These are phyloP conservation scores for Coptodon rendalli DNA, from an alignment of 2,113 vertebrate species.

Conservation along the genomic window DNA sequence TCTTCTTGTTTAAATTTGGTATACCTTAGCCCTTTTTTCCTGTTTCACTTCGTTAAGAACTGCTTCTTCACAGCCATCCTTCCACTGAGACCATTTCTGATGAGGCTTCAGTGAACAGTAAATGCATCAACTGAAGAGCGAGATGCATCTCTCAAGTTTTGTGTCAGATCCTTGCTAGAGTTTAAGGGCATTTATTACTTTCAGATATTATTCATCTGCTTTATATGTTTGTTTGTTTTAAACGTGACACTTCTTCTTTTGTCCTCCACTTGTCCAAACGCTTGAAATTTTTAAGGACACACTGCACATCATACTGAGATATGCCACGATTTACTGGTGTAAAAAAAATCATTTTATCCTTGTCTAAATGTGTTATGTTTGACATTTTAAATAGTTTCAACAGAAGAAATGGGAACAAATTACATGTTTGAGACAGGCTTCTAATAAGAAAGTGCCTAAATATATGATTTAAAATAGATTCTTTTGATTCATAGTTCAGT, in stretches of 20 bases:
- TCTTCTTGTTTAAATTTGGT: neutral
- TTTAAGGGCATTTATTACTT: neutral
- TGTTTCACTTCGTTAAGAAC: neutral
- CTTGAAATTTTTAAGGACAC: neutral
- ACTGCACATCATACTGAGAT: neutral
- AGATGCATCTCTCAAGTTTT: neutral
- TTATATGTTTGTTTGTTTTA: neutral
- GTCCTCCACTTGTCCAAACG: neutral
- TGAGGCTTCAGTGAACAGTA: neutral
- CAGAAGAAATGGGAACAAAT: neutral
- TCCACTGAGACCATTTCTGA: neutral
- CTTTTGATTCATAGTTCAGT: neutral
- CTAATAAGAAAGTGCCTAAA: neutral
- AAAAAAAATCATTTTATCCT: neutral
- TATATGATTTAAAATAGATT: neutral
- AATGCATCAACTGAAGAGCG: neutral
- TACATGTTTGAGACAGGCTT: neutral
- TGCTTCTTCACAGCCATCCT: neutral
- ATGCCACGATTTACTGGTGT: neutral
- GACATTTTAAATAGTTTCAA: neutral
- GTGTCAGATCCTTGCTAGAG: neutral
- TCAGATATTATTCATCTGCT: neutral
- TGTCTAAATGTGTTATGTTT: neutral
- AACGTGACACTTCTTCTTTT: neutral
- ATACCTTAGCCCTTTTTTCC: neutral